Evolutionary conservation across 2,797 vertebrate genomes (phyloP).

Genomic region (Dermochelys coriacea): DNA sequence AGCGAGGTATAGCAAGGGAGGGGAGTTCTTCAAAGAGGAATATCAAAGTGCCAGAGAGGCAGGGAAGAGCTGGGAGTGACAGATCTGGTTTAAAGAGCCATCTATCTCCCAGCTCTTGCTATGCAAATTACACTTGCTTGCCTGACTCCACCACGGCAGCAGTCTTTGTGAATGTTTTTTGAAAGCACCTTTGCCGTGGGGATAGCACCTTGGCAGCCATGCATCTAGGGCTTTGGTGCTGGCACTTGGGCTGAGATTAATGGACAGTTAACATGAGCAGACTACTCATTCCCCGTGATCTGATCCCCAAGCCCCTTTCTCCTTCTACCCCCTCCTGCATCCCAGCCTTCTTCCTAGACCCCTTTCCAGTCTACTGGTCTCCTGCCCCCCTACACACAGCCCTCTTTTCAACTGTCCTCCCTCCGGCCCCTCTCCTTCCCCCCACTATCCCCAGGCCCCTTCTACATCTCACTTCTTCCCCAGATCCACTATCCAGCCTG

Average conservation of each 20-base stretch:
- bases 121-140: constrained; percentile 71
- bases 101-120: constrained; percentile 71
- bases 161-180: constrained; percentile 50
- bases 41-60: constrained; percentile 71
- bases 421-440: background rate
- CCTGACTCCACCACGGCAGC: background rate
- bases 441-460: background rate
- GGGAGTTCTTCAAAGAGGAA: constrained; percentile 76
- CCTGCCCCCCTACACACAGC: background rate
- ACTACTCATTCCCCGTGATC: background rate
- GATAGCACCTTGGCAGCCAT: background rate
- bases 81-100: constrained; percentile 79
- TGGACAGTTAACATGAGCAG: background rate
- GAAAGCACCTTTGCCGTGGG: background rate
- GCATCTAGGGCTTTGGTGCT: background rate
- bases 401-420: background rate
- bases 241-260: accelerated
- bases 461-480: background rate
- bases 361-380: background rate
- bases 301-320: background rate
- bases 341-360: background rate
- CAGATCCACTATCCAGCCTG: background rate
- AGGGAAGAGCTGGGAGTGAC: constrained; percentile 65
- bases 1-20: constrained; percentile 30
- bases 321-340: background rate